Base-by-base conservation (phyloP, 2,113 vertebrate genomes). In the Lophura nycthemera region DNA sequence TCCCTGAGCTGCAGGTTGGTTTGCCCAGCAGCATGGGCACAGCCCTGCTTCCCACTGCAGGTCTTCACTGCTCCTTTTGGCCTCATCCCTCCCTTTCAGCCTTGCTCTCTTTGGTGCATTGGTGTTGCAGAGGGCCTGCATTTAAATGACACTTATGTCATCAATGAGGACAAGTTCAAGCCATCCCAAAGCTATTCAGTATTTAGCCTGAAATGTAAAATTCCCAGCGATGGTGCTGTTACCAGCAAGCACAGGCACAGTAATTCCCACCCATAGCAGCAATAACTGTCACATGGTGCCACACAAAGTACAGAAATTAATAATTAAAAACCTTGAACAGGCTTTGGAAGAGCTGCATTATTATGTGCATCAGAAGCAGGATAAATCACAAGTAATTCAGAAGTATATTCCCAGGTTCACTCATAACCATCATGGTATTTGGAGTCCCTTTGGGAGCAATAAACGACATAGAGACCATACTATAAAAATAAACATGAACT, bases 401-500 rank as follows among this genome's bases (percentile, higher is more conserved):
- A 69, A 94, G 89, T 90, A 52, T 86, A 94, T 95, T 97, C 95
- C 92, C 93, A 91, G 79, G 93, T 95, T 93, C 86, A 47, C 86
- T 91, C 88, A 57, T 96, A 96, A 96, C 88, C 71, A 92, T 91
- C 73, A 6, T 42, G 92, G 86, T 95, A 91, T 96, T 96, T 92
- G 88, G 88, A 90, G 82, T 91, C 92, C 95, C 92, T 87, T 80
- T 93, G 86, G 92, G 92, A 96, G 86, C 70, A 91, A 97, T 97
- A 96, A 97, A 98, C 38, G 97, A 97, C 96, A 96, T 88, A 87
- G 96, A 97, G 90, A 94, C 96, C 90, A 69, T 89, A 84, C 96
- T 97, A 97, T 97, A 97, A 97, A 98, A 98, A 98, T 97, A 98
- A 98, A 98, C 96, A 97, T 97, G 97, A 97, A 97, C 96, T 97